phyloP scores from a whole-genome alignment of 2,113 vertebrate species.

The Epinephelus fuscoguttatus region DNA sequence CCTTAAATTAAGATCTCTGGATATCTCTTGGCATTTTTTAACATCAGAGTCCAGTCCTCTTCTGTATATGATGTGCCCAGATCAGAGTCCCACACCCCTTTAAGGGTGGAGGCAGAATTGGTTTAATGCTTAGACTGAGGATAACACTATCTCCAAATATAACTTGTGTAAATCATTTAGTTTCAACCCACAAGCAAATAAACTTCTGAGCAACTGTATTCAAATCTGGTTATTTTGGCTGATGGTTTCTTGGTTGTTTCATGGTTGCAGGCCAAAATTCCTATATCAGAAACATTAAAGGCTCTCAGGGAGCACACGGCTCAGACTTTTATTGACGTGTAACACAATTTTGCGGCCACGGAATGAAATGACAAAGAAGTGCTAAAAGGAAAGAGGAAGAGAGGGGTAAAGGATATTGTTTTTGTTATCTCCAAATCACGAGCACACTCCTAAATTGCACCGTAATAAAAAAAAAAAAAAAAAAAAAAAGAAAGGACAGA shows the following conservation, averaged over 20 bases:
- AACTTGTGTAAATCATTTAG: not conserved
- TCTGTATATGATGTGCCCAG: no score
- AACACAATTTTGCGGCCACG: not conserved
- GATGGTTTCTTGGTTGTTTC: not conserved
- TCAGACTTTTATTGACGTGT: not conserved
- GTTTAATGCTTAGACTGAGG: not conserved
- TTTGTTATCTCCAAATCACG: slow-evolving; percentile 18
- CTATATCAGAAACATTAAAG: no score
- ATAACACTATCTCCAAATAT: not conserved
- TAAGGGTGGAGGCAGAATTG: not conserved
- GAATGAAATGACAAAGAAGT: not conserved
- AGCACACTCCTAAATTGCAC: not conserved
- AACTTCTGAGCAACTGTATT: not conserved
- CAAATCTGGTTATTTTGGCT: not conserved
- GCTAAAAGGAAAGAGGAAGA: not conserved
- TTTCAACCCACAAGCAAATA: not conserved
- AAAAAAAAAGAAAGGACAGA: not conserved
- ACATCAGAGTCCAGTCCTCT: no score
- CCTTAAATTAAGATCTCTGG: no score
- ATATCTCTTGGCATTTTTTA: no score
- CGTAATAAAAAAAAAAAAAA: not conserved
- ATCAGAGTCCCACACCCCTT: no score
- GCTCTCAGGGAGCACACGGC: not conserved
- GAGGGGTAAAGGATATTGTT: slow-evolving; percentile 14
- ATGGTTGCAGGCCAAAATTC: not conserved